A percentile compares a stretch with the other conserved stretches of the same genome.
Conservation (phyloP, 1,140 invertebrate species). For the Aphidius ervi region DNA sequence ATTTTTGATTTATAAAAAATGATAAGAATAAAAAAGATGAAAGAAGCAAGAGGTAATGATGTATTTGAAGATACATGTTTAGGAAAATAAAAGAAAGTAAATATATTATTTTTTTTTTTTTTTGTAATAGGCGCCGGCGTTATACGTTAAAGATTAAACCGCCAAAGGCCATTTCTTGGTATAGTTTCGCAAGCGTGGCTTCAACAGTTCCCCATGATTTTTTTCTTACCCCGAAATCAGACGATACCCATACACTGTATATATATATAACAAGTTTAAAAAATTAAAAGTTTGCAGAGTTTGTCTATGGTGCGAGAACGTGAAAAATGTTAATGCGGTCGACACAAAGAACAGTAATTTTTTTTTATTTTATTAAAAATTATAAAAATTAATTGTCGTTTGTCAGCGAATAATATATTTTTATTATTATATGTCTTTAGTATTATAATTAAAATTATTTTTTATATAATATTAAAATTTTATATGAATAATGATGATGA, state of each 20-base stretch:
- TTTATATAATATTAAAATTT: background rate
- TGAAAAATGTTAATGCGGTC: constrained; percentile 2
- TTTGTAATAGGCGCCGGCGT: constrained; percentile 36
- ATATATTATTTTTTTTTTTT: no score
- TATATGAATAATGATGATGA: background rate
- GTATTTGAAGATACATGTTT: constrained; percentile 10
- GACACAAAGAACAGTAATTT: background rate
- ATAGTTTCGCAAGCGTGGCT: constrained; percentile 32
- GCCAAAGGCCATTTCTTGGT: constrained; percentile 39
- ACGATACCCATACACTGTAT: constrained; percentile 24
- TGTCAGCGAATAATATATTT: background rate
- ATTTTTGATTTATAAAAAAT: no score
- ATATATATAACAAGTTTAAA: background rate
- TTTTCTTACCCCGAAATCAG: constrained; percentile 34
- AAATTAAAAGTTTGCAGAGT: background rate
- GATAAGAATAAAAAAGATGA: background rate
- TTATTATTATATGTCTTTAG: no score
- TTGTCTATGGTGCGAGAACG: background rate
- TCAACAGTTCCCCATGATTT: constrained; percentile 1
- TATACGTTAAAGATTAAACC: constrained; percentile 32
- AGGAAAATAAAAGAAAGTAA: background rate
- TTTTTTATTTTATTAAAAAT: no score
- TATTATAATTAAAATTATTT: no score
- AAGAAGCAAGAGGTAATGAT: constrained; percentile 2
- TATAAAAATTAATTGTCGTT: constrained; percentile 20